Percentiles rank a stretch among this genome's conserved stretches.
These are phyloP conservation scores for Cinclus cinclus DNA, from an alignment of 2,113 vertebrate species.

Conservation along the genomic window DNA sequence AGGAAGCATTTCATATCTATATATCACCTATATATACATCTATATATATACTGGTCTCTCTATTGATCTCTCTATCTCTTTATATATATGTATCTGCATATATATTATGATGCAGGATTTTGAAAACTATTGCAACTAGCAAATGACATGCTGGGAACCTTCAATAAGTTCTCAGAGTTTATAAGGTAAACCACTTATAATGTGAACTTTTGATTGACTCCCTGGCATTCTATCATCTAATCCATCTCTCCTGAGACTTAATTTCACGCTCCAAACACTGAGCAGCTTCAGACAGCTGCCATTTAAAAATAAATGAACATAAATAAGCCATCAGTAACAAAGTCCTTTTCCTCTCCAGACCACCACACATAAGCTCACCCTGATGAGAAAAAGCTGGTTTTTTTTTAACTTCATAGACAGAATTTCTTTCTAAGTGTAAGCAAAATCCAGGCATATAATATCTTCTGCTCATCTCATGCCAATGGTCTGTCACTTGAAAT, in stretches of 20 bases:
- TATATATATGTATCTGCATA: neutral
- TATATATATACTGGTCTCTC: neutral
- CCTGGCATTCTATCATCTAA: slow-evolving; percentile 3
- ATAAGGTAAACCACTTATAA: neutral
- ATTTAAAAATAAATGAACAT: slow-evolving; percentile 42
- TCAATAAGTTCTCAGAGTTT: neutral
- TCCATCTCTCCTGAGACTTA: slow-evolving; percentile 52
- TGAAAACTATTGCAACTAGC: neutral
- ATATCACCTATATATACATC: too few species aligned
- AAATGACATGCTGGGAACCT: neutral
- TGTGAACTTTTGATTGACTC: slow-evolving; percentile 15
- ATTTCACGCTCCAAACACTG: slow-evolving; percentile 42
- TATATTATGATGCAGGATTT: neutral
- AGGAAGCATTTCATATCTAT: neutral
- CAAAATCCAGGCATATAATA: neutral
- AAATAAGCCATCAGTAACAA: slow-evolving; percentile 31
- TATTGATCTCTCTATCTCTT: neutral
- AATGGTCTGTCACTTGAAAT: neutral
- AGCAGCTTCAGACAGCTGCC: slow-evolving; percentile 34
- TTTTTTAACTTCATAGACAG: neutral
- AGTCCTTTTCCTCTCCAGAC: neutral
- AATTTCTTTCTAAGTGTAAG: neutral
- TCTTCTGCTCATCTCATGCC: accelerated
- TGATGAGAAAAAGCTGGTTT: neutral
- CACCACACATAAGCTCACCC: neutral